These are phyloP conservation scores for Drosophila monieri DNA, from an alignment of 2,888 invertebrate genomes.

Conservation along the genomic window DNA sequence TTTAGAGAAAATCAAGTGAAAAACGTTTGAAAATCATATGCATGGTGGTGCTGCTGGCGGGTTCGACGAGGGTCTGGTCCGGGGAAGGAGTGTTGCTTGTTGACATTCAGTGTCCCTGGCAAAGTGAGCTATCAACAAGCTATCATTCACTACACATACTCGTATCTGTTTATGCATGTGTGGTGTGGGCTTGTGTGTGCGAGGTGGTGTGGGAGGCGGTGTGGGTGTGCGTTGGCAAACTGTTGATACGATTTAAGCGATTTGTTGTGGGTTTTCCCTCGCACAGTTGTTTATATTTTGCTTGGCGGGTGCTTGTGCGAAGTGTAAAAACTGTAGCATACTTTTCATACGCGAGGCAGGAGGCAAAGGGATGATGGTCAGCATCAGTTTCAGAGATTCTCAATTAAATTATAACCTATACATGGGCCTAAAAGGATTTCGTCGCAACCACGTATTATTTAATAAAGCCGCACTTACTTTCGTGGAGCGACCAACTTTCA, in stretches of 20 bases:
- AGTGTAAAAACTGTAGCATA: conserved; percentile 55
- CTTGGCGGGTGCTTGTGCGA: conserved; percentile 59
- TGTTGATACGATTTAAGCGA: conserved; percentile 80
- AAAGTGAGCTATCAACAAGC: conserved; percentile 79
- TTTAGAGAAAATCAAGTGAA: conserved; percentile 71
- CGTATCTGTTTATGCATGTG: conserved; percentile 42
- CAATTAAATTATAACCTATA: conserved; percentile 69
- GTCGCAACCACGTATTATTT: conserved; percentile 54
- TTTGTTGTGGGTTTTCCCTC: conserved; percentile 73
- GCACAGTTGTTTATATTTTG: conserved; percentile 53
- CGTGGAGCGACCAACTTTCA: conserved; percentile 13
- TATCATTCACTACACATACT: conserved; percentile 76
- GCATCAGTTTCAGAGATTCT: conserved; percentile 28
- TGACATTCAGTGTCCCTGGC: conserved; percentile 62
- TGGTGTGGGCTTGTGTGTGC: conserved; percentile 25
- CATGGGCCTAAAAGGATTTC: conserved; percentile 69
- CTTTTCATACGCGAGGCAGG: conserved; percentile 29
- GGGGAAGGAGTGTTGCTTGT: conserved; percentile 54
- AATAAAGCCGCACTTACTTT: conserved; percentile 60
- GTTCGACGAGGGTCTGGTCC: conserved; percentile 5
- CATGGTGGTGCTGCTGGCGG: conserved; percentile 30
- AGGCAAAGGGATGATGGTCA: conserved; percentile 54
- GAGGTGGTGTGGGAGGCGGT: conserved; percentile 15
- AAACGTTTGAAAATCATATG: conserved; percentile 76
- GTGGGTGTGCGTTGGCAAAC: conserved; percentile 63